Base-by-base conservation (phyloP, 1,140 invertebrate genomes). In the Nylanderia fulva region DNA sequence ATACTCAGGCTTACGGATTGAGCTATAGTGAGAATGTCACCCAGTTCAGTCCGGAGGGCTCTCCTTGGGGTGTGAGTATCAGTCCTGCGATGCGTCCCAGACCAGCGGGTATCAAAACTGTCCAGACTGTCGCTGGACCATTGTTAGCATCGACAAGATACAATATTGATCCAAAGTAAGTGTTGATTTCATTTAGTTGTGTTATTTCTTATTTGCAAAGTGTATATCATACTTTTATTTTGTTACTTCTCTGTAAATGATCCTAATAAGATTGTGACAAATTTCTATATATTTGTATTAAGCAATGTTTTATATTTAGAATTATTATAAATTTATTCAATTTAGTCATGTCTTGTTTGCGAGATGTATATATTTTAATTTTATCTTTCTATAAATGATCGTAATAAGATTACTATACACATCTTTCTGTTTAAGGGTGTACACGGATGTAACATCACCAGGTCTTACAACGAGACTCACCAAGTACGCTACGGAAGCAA, bases 161-260 rank as follows among this genome's bases (percentile, higher is more conserved):
- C 63, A 95, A 95, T 48, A 94, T 95, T 1, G 94, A 95, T 90
- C 90, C 92, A 0, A 95, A 94, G 94, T 94, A 90, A 89, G 87
- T 88, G 0, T 42, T 11, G 0, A 36, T 8, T 36, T 5, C 18
- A 42, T 24, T n/a, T 7, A 18, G 11, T 3, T 33, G 4, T 0
- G 15, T 24, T 24, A 18, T 24, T 18, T 24, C 1, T 56, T 21
- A 4, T n/a, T 27, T 27, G 8, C n/a, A 54, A 75, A 33, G 48
- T 48, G 8, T 0, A 0, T 54, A 6, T 13, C 27, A 61, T 63
- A 33, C n/a, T n/a, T n/a, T 33, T 33, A 33, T 18, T 27, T 74
- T 11, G n/a, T 21, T 33, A n/a, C 3, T 1, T 54, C 0, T 36
- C 3, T 54, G 21, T 29, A 71, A 71, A 71, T 33, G 33, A 11